A percentile compares a stretch with the other conserved stretches of the same genome.
Conservation (phyloP, 2,888 invertebrate genomes). For the Nomada fabriciana region DNA sequence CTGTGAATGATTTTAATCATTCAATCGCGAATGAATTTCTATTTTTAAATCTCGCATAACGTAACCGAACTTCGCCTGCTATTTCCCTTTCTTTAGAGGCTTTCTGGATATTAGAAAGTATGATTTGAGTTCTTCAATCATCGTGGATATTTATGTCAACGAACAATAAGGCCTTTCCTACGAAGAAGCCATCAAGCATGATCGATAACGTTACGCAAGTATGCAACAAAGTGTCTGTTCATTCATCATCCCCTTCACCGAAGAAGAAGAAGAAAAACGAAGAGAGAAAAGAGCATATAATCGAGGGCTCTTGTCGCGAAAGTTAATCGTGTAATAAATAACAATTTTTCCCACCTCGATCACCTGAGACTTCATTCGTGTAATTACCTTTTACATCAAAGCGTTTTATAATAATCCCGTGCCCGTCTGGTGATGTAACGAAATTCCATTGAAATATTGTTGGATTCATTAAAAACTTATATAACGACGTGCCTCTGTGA, state of each 20-base stretch:
- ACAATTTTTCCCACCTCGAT: conserved; percentile 5
- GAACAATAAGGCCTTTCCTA: no score
- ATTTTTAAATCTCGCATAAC: no score
- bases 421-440: neutral
- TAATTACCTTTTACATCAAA: neutral
- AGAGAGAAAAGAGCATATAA: neutral
- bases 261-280: neutral
- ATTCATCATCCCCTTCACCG: conserved; percentile 30
- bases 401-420: neutral
- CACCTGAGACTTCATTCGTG: neutral
- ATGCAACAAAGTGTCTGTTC: conserved; percentile 32
- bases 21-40: no score
- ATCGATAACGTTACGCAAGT: conserved; percentile 33
- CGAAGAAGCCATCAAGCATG: conserved; percentile 10
- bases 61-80: no score
- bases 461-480: neutral
- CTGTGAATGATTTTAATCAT: no score
- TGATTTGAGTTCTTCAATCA: no score
- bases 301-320: neutral
- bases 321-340: conserved; percentile 16
- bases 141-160: no score
- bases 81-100: no score
- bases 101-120: no score
- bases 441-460: neutral
- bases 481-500: neutral